phyloP scores from a whole-genome alignment of 2,888 invertebrate genomes.

The Oscheius sp. region DNA sequence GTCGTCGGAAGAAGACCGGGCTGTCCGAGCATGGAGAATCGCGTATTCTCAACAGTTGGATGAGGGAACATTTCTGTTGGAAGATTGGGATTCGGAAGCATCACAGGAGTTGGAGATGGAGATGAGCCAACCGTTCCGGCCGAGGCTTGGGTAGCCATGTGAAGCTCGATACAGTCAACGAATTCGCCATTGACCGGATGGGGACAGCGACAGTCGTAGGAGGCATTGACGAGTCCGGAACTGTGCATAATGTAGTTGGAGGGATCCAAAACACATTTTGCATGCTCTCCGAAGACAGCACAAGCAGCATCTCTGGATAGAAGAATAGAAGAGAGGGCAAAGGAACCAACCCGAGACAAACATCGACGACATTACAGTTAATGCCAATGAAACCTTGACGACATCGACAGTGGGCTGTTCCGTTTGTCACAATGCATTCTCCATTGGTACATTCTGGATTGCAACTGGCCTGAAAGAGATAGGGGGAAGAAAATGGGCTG shows the following conservation, averaged over 20 bases:
- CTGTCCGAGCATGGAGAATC: conserved; percentile 9
- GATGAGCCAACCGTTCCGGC: conserved; percentile 33
- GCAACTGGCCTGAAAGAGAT: conserved; percentile 37
- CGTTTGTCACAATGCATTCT: conserved; percentile 44
- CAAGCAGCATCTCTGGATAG: conserved; percentile 60
- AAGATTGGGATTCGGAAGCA: background rate
- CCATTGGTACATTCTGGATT: conserved; percentile 53
- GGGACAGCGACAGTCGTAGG: conserved; percentile 54
- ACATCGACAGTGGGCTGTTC: conserved; percentile 50
- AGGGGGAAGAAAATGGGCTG: too few species aligned
- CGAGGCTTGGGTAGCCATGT: conserved; percentile 37
- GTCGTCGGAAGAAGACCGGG: conserved; percentile 6
- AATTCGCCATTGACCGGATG: conserved; percentile 55
- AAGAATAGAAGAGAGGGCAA: too few species aligned
- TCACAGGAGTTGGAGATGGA: conserved; percentile 27
- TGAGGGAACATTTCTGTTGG: conserved; percentile 5
- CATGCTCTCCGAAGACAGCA: conserved; percentile 56
- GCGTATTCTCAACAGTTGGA: background rate
- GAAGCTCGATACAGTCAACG: conserved; percentile 51
- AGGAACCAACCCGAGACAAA: conserved; percentile 65
- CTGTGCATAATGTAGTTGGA: conserved; percentile 46
- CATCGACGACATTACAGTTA: conserved; percentile 67
- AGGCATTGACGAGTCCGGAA: conserved; percentile 43
- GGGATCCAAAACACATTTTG: conserved; percentile 57
- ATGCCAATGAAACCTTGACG: conserved; percentile 64